Base-by-base conservation (phyloP, 1,140 invertebrate genomes). In the Venustaconcha ellipsiformis region DNA sequence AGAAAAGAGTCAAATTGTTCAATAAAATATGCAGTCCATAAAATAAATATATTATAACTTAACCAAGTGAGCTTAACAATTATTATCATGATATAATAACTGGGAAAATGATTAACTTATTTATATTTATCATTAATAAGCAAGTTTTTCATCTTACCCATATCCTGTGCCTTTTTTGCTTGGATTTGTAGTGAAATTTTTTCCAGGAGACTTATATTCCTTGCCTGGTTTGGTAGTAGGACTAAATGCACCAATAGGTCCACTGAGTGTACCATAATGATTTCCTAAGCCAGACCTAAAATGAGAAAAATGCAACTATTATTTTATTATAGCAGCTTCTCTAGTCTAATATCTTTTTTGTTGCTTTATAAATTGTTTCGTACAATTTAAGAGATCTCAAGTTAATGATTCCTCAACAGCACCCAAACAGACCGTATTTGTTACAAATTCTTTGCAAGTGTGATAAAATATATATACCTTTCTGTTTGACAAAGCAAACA, bases 161-260 rank as follows among this genome's bases (percentile, higher is more conserved):
- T 86, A 90, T 63, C 90, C 90, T 69, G 89, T 90, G 69, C 90
- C 90, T 83, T 80, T 88, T 76, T 90, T 90, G 13, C 85, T 83
- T 60, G 89, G 89, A 76, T 90, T 90, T 68, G 89, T 90, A 14
- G 82, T 63, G 62, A 90, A 78, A 82, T 90, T 90, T 82, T 87
- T 90, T 18, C 82, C 80, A 67, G 83, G 74, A n/a, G 80, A 57
- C 78, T 84, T 84, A 37, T 78, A 79, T 63, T 76, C 48, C 74
- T 82, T 82, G 57, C 74, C 67, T 62, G 77, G 72, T 78, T 69
- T 85, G 17, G 57, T 14, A 15, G 75, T 67, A 15, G 88, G 83
- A 81, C 86, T 88, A 80, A 90, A 86, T 60, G 85, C 80, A 69
- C 80, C 60, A 12, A 90, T 78, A 70, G 79, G 77, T 13, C 90